These are phyloP conservation scores for Chauna torquata DNA, from an alignment of 2,113 vertebrate genomes.

Conservation along the genomic window DNA sequence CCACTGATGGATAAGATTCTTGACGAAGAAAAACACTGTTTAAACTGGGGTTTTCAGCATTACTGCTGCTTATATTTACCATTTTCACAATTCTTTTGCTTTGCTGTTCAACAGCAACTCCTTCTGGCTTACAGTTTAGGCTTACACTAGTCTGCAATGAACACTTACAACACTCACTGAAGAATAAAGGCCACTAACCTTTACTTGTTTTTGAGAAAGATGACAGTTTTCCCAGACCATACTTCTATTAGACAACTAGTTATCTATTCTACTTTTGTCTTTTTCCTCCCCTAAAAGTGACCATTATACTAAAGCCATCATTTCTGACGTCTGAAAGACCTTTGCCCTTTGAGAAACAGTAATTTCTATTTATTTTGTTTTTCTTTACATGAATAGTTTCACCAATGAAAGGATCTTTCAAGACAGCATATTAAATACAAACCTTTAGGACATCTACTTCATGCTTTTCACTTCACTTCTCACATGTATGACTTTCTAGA, in stretches of 20 bases:
- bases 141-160: background rate
- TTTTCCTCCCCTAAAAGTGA: background rate
- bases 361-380: background rate
- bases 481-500: background rate
- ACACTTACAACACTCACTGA: background rate
- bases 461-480: background rate
- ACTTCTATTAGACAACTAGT: background rate
- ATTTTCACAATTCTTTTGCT: background rate
- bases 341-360: background rate
- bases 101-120: background rate
- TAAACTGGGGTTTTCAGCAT: background rate
- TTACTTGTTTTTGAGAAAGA: too few species aligned
- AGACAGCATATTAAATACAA: background rate
- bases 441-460: background rate
- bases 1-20: background rate
- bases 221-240: background rate
- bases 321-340: background rate
- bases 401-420: background rate
- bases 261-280: background rate
- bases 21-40: background rate
- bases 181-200: background rate
- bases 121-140: background rate
- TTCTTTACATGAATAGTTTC: background rate
- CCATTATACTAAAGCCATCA: background rate
- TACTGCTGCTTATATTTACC: background rate